Evolutionary conservation across 2,888 invertebrate species (phyloP).

Genomic region (Drosophila borealis): DNA sequence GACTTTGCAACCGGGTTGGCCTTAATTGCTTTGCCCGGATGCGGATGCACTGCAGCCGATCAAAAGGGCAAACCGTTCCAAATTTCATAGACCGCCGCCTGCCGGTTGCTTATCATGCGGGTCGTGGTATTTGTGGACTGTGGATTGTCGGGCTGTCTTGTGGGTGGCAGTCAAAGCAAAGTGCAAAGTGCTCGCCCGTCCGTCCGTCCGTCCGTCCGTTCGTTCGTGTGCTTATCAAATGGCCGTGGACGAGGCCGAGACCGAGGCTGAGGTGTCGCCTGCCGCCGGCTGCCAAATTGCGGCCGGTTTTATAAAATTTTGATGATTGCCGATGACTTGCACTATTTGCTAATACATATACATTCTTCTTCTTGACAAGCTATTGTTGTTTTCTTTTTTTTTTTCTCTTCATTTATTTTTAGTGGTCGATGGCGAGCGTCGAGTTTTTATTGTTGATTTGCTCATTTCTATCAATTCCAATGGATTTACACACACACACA

Average conservation of each 20-base stretch:
- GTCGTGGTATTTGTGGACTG: slow-evolving; percentile 3
- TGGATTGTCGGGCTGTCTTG: background rate
- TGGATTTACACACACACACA: slow-evolving; percentile 25
- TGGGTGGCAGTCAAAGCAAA: slow-evolving; percentile 5
- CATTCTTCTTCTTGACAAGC: background rate
- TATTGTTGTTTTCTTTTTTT: background rate
- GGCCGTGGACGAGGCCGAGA: no score
- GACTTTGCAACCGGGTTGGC: slow-evolving; percentile 9
- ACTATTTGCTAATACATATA: slow-evolving; percentile 15
- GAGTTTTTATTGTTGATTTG: slow-evolving; percentile 45
- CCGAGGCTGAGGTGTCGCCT: background rate
- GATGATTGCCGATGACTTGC: slow-evolving; percentile 68
- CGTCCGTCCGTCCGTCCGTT: no score
- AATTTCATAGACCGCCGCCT: background rate
- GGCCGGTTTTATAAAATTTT: slow-evolving; percentile 30
- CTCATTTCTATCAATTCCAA: slow-evolving; percentile 47
- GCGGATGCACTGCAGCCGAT: slow-evolving; percentile 23
- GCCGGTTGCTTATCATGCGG: slow-evolving; percentile 13
- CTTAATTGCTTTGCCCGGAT: slow-evolving; percentile 1
- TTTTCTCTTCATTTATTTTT: slow-evolving; percentile 23
- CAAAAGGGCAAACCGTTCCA: slow-evolving; percentile 28
- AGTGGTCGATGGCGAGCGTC: slow-evolving; percentile 16
- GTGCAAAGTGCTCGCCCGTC: slow-evolving; percentile 3
- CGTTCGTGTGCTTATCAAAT: background rate
- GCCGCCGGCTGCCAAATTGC: background rate